Evolutionary conservation across 2,888 invertebrate species (phyloP), one percentile per base, ranked within the genome.

Genomic region (Heliconius ismenius): DNA sequence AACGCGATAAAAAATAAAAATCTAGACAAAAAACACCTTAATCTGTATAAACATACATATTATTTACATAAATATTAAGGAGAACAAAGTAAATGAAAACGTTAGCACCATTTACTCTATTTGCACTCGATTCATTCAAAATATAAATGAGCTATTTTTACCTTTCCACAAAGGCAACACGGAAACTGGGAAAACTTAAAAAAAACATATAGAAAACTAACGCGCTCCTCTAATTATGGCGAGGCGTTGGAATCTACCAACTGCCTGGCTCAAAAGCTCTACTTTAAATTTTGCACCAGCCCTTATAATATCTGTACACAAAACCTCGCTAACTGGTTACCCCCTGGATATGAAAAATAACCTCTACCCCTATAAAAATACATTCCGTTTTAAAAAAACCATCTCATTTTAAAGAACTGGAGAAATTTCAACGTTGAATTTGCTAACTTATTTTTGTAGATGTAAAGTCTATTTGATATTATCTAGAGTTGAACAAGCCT

Each of bases 231-330:
- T 78, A 76, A 81, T 82, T 82, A 79, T 80, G 76, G 76, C 68
- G 72, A 85, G 82, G 83, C 86, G 85, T 85, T 84, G 86, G 87
- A 88, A 87, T 85, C 87, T 84, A 86, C 87, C 85, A 78, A 80
- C 79, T 84, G 83, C 86, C 78, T 67, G 82, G 81, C 84, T 86
- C 87, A 86, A 93, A 93, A 94, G 92, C 92, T 90, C 90, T 92
- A 91, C 92, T 93, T 93, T 92, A 92, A 92, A 92, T 92, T 92
- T 91, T 89, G 90, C 91, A 87, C 89, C 91, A 87, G 86, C 89
- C 92, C 90, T 91, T 92, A 91, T 90, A 91, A 90, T 91, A 90
- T 89, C 83, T 83, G 79, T 81, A 81, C 79, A 91, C 90, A 89
- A 90, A 87, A 75, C 84, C 85, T 84, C 82, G 81, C 85, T 88